Evolutionary conservation across 2,113 vertebrate genomes (phyloP), one percentile per base, ranked within the genome.

Genomic region (Dipodomys ordii): DNA sequence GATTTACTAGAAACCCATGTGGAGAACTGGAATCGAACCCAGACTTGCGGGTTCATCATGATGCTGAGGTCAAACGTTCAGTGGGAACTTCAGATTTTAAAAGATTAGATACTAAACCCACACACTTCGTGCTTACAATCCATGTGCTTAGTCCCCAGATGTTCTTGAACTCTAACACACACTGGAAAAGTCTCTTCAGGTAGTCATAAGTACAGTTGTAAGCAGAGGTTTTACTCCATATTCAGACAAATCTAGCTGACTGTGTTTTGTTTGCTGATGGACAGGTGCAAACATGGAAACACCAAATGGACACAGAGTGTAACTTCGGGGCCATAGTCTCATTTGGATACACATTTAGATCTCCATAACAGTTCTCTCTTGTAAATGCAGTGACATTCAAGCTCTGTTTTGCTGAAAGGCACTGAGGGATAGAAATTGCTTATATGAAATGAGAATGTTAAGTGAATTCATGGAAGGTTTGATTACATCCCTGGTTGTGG

Each of bases 361-460:
- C 76, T 87, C 93, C 76, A 86, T 62, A 93, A 49, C 32, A 84
- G 77, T 86, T 73, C 18, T 30, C 2, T 88, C 69, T 46, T 84
- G 57, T 83, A 95, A 95, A 95, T 91, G 35, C 49, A 71, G 53
- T 81, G 80, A 95, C 64, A 92, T 94, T 85, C 83, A 73, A 83
- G 84, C 22, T 93, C 62, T 80, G 39, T 91, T 94, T 96, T 93
- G 57, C 72, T 93, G 94, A 93, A 85, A 95, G 76, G 83, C 49
- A 77, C 71, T 79, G 53, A 67, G 77, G 84, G 76, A 94, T 87
- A 72, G 74, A 92, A 93, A 95, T 87, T 91, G 81, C 81, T 92
- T 94, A 74, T 78, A 44, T 32, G 73, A 95, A 96, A 93, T 93
- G 69, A 95, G 77, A 94, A 81, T 88, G 39, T 64, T 7, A 72